Evolutionary conservation across 2,113 vertebrate species (phyloP).

Genomic region (Nansenia antarctica): DNA sequence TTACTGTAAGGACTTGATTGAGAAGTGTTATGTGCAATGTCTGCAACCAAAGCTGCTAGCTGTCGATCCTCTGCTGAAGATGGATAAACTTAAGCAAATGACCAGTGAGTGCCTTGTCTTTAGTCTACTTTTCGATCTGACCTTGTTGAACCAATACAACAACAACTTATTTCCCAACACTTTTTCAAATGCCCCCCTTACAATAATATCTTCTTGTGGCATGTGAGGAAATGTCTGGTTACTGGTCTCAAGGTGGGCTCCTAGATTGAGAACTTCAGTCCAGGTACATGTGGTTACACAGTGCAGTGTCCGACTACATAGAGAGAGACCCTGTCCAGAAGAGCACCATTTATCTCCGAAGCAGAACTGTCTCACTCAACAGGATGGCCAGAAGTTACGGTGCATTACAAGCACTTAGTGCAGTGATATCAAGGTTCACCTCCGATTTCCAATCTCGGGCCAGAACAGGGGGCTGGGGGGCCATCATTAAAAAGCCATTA

Average conservation of each 20-base stretch:
- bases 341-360: conserved; percentile 70
- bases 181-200: background rate
- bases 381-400: conserved; percentile 77
- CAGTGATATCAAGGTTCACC: conserved; percentile 83
- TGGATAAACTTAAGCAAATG: no score
- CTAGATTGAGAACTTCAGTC: conserved; percentile 24
- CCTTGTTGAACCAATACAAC: background rate
- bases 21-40: background rate
- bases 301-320: conserved; percentile 63
- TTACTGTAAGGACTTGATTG: background rate
- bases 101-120: no score
- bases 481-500: conserved; percentile 85
- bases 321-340: conserved; percentile 57
- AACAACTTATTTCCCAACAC: background rate
- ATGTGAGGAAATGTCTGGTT: background rate
- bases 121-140: background rate
- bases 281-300: conserved; percentile 55
- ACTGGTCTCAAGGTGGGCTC: background rate
- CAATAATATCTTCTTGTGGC: background rate
- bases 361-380: conserved; percentile 73
- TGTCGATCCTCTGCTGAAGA: no score
- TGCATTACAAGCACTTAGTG: conserved; percentile 82
- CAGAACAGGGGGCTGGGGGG: conserved; percentile 77
- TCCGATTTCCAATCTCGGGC: conserved; percentile 81
- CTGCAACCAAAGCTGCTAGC: background rate